Percentiles rank a stretch among this genome's conserved stretches.
Evolutionary conservation across 2,113 vertebrate genomes (phyloP).

Genomic region (Prionailurus bengalensis): DNA sequence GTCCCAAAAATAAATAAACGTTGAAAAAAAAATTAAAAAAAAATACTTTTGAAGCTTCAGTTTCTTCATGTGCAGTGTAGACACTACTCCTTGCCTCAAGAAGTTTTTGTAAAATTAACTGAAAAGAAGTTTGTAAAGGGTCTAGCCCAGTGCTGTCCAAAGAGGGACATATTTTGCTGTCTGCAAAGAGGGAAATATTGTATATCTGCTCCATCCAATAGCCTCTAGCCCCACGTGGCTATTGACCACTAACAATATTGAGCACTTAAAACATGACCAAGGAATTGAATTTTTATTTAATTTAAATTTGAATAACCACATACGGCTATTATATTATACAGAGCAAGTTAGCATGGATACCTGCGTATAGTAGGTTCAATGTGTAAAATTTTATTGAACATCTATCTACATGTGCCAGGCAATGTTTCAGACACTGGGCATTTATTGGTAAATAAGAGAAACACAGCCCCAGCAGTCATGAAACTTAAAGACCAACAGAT

Average conservation of each 20-base stretch:
- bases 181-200: not conserved
- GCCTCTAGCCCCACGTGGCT: not conserved
- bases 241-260: not conserved
- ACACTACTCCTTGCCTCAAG: not conserved
- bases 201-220: not conserved
- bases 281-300: constrained; percentile 28
- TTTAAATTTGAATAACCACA: constrained; percentile 9
- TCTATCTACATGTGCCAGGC: not conserved
- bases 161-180: not conserved
- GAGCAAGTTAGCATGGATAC: not conserved
- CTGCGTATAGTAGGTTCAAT: not conserved
- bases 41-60: not conserved
- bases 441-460: not conserved
- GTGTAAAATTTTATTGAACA: constrained; percentile 13
- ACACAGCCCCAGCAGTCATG: not conserved
- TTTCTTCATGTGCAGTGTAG: not conserved
- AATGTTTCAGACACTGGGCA: not conserved
- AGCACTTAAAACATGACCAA: not conserved
- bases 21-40: too few relatives aligned
- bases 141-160: not conserved
- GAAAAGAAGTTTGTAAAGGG: not conserved
- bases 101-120: not conserved
- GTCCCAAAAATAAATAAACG: too few relatives aligned
- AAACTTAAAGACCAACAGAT: not conserved
- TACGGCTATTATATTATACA: not conserved